These are phyloP conservation scores for Pemphigus obesinymphae DNA, from an alignment of 1,140 invertebrate species.

Conservation along the genomic window DNA sequence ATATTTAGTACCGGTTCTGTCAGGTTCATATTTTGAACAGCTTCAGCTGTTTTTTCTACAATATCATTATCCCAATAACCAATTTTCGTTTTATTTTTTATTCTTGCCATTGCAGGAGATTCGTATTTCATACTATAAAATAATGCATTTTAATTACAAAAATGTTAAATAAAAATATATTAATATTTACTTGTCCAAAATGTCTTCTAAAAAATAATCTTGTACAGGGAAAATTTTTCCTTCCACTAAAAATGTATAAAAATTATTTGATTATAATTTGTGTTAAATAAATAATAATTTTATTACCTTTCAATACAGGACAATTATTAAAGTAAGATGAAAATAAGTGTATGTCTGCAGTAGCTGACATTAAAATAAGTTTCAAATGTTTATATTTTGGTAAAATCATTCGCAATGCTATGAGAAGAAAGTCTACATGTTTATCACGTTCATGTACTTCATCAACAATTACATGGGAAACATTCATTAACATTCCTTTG, in stretches of 20 bases:
- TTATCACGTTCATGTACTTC: slow-evolving; percentile 90
- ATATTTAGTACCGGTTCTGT: background rate
- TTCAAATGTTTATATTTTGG: slow-evolving; percentile 67
- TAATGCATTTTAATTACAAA: background rate
- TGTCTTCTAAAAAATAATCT: slow-evolving; percentile 75
- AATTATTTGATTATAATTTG: background rate
- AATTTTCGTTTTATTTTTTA: slow-evolving; percentile 39
- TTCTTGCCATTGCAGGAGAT: slow-evolving; percentile 18
- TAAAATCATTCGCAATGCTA: slow-evolving; percentile 74
- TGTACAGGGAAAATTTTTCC: slow-evolving; percentile 75
- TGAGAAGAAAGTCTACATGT: slow-evolving; percentile 86
- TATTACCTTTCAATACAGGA: slow-evolving; percentile 60
- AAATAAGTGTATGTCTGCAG: slow-evolving; percentile 76
- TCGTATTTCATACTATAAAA: slow-evolving; percentile 44
- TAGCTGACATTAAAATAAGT: slow-evolving; percentile 92
- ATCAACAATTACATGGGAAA: slow-evolving; percentile 87
- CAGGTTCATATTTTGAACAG: slow-evolving; percentile 9
- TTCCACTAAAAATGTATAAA: slow-evolving; percentile 32
- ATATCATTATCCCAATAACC: slow-evolving; percentile 34
- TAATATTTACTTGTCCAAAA: slow-evolving; percentile 56
- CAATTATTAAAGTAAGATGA: slow-evolving; percentile 76
- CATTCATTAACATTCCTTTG: slow-evolving; percentile 54
- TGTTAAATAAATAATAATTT: background rate
- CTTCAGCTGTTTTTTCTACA: slow-evolving; percentile 12
- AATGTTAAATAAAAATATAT: background rate